Evolutionary conservation across 2,113 vertebrate genomes (phyloP), one percentile per base, ranked within the genome.

Genomic region (Amia ocellicauda): DNA sequence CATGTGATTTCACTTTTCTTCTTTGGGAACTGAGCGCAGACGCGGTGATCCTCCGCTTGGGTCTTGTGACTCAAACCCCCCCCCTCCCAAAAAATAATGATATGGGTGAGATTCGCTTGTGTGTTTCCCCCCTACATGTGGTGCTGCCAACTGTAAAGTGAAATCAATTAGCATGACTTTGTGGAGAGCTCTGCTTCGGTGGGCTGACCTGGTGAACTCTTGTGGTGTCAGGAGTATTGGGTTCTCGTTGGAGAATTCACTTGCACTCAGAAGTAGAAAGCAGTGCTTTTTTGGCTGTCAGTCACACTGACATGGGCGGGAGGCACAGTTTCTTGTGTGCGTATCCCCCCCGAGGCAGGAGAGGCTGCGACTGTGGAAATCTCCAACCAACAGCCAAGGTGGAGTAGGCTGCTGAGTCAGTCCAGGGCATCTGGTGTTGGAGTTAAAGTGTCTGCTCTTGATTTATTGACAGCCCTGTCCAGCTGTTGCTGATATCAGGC

Each of bases 1-100:
- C 69, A 17, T 69, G 64, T 77, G 73, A 81, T 62, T 79, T 75
- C 54, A 79, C 59, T 63, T 27, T 17, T 36, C 17, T 10, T 29
- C 31, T 36, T 36, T 36, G 31, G 31, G 56, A 52, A 59, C 43
- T 23, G 49, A 53, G 61, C 19, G 7, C 28, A 20, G 50, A 40
- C 58, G 50, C 20, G 17, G 52, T 50, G 43, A 42, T 23, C 50
- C 27, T 50, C 53, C 17, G 27, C 20, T 57, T 31, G 36, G 42
- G 51, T 56, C 68, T 69, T 42, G 20, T 69, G 68, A 54, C 62
- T 31, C 51, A 27, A 4, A 14, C n/a, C 23, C n/a, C n/a, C n/a
- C n/a, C n/a, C n/a, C n/a, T n/a, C n/a, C n/a, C n/a, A n/a, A n/a
- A n/a, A 57, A 63, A 68, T 23, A 27, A 28, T 49, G 10, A n/a